Base-by-base conservation (phyloP, 1,140 invertebrate species). In the Aethina tumida region DNA sequence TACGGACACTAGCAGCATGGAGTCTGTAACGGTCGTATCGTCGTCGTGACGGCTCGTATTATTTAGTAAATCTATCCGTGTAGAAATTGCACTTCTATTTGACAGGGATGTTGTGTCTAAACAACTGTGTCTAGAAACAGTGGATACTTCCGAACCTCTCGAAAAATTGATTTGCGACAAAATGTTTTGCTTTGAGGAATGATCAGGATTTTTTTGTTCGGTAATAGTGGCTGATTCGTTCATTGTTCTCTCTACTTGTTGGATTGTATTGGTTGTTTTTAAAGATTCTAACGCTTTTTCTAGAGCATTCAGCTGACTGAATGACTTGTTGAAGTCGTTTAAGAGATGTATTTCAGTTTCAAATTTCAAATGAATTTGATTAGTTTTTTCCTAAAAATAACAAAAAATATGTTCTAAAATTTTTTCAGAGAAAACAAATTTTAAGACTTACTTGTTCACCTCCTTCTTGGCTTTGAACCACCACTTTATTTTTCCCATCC, bases 331-430 rank as follows among this genome's bases (percentile, higher is more conserved):
- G 21, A 57, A 57, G 34, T 58, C 50, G 27, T 56, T 55, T 12
- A 60, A 20, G 6, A 60, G 43, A 35, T 53, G 53, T 2, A 58
- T 39, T 46, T 60, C 58, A 2, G 55, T 52, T 41, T 60, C 52
- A 39, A 59, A 59, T 41, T 56, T 59, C 27, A 59, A 39, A 39
- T 58, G 52, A 38, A 57, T 54, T 25, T 56, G 43, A 29, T 59
- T 55, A 12, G 41, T 32, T 14, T 50, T 45, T 8, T 43, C 43
- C 52, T 56, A 13, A 14, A 49, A 51, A 19, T 33, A 34, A 32
- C 34, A 25, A 31, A 22, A 12, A 1, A 33, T 8, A 24, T 26
- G 6, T 24, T 24, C n/a, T 7, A 7, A 7, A 7, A 24, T 7
- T 24, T 24, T 24, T 7, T n/a, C 7, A 24, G 7, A 7, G n/a